Evolutionary conservation across 2,797 vertebrate species (phyloP), one percentile per base, ranked within the genome.

Genomic region (Percopsis omiscomaycus): DNA sequence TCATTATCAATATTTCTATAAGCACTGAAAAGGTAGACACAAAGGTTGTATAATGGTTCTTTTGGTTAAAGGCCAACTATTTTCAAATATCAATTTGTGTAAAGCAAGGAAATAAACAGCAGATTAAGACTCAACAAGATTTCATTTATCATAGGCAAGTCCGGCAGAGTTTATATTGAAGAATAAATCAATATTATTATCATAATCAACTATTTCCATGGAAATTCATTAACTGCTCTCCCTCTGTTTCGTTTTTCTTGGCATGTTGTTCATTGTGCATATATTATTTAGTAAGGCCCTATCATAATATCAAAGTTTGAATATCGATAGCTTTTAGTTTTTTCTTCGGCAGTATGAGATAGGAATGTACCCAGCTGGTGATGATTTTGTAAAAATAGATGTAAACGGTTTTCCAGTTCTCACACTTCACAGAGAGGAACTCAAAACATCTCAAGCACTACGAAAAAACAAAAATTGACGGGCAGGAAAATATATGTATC

Each of bases 321-420:
- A 48, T 69, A 71, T 73, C 74, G 53, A 79, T 79, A 77, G 71
- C 59, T 46, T 74, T 80, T 78, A 69, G 76, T 78, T 59, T 77
- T 70, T 69, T 88, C 81, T 86, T 89, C 89, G 87, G 87, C 88
- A 89, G 83, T 87, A 81, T 89, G 75, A 73, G 77, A 87, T 78
- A 90, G 92, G 92, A 94, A 93, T 91, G 91, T 91, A 91, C 86
- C 22, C 89, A 86, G 89, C 91, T 88, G 88, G 83, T 87, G 86
- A 87, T 73, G 84, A 90, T 87, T 86, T 88, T 72, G 87, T 91
- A 89, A 87, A 85, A 89, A 90, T 88, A 79, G 82, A 89, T 92
- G 90, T 92, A 92, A 93, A 93, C 91, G 86, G 74, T 88, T 91
- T 93, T 94, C 92, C 92, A 93, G 92, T 93, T 94, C 89, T 89